These are phyloP conservation scores for Vespertilio murinus DNA, from an alignment of 2,797 vertebrate species.

Conservation along the genomic window DNA sequence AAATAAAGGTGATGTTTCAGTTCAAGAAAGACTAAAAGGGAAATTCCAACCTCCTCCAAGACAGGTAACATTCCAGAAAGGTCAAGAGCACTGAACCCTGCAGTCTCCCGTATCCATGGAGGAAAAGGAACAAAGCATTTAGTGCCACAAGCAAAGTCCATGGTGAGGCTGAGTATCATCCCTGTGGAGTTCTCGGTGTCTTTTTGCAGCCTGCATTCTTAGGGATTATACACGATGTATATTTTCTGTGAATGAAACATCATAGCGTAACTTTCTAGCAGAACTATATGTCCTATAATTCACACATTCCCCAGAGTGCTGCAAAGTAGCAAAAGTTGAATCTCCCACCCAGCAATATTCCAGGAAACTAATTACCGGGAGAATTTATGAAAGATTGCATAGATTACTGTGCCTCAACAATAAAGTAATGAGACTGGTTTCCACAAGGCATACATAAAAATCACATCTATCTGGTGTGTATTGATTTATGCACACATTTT, in stretches of 20 bases:
- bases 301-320: constrained; percentile 14
- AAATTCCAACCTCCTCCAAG: neutral
- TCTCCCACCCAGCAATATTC: constrained; percentile 57
- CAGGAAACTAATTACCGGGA: constrained; percentile 57
- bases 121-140: neutral
- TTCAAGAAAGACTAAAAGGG: neutral
- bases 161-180: neutral
- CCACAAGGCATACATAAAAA: constrained; percentile 51
- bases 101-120: neutral
- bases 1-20: neutral
- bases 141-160: neutral
- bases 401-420: constrained; percentile 56
- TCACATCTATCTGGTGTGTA: constrained; percentile 42
- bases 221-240: neutral
- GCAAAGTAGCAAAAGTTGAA: constrained; percentile 35
- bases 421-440: constrained; percentile 55
- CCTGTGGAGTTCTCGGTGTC: neutral
- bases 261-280: constrained; percentile 5
- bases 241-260: constrained; percentile 50
- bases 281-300: constrained; percentile 29
- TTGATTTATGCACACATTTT: constrained; percentile 58
- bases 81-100: neutral
- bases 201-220: neutral
- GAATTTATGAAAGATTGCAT: constrained; percentile 55
- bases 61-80: neutral